Conservation (phyloP, 2,797 vertebrate genomes). For the Artibeus jamaicensis region DNA sequence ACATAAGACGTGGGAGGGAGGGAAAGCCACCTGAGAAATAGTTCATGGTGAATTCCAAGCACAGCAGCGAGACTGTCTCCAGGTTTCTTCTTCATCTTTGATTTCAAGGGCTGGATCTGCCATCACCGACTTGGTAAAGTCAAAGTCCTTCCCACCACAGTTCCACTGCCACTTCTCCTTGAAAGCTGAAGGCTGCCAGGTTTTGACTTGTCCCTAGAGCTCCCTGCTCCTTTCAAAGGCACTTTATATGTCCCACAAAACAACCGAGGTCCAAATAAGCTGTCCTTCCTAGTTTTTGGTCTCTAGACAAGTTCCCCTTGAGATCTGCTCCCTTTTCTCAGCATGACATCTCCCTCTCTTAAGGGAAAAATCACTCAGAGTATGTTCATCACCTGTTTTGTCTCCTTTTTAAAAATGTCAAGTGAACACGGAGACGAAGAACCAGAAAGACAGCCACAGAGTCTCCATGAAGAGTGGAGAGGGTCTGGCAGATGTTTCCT, state of each 20-base stretch:
- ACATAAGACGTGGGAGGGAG: accelerated
- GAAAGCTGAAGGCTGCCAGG: neutral
- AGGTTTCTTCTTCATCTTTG: neutral
- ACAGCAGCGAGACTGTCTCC: neutral
- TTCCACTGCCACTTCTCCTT: neutral
- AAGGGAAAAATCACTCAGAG: neutral
- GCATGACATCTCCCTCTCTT: neutral
- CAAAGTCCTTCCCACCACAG: no score
- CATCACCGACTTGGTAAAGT: accelerated
- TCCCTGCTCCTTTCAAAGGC: conserved; percentile 26
- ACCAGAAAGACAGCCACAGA: neutral
- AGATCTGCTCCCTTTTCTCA: neutral
- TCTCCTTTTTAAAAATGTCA: neutral
- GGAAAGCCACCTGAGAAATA: neutral
- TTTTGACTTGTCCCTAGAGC: neutral
- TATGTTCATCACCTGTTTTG: neutral
- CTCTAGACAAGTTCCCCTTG: neutral
- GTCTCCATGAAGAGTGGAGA: neutral
- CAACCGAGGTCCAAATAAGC: neutral
- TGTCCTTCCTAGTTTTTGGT: neutral
- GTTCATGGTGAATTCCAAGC: neutral
- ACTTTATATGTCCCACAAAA: conserved; percentile 39
- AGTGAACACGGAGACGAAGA: neutral
- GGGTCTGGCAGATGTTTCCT: neutral
- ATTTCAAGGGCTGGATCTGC: neutral